Base-by-base conservation (phyloP, 1,140 invertebrate species). In the Ceratina calcarata region DNA sequence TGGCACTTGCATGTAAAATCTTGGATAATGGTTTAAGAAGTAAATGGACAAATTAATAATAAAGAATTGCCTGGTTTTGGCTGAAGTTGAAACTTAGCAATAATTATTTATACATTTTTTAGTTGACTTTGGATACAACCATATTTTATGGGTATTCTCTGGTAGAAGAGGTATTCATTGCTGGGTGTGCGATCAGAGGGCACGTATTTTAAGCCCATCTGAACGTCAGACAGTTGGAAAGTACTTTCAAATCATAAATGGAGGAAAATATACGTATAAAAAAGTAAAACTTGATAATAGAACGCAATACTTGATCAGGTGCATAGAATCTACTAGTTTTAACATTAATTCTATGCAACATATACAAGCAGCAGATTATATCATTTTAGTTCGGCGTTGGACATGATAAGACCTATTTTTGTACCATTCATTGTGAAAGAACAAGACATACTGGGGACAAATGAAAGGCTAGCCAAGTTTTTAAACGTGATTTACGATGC, bases 131-230 rank as follows among this genome's bases (percentile, higher is more conserved):
- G 98, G 97, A 8, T 99, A 97, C 91, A 93, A 97, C 85, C 95
- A 98, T 87, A 94, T 98, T 20, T 91, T 99, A 22, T 99, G 98
- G 98, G 96, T 99, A 13, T 99, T 98, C 93, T 99, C 98, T 83
- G 98, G 99, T 2, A 94, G 99, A 85, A 95, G 99, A 94, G 99
- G 99, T 90, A 95, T 99, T 61, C 99, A 99, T 95, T 99, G 98
- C 91, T 99, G 99, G 99, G 96, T 99, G 3, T 98, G 97, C 89
- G 99, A 99, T 93, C 94, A 96, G 86, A 92, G 93, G 66, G 98
- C 98, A 0, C 93, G 98, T 53, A 94, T 94, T 85, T 92, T 99
- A 10, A 62, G 27, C 20, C 15, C 49, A 0, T 27, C 15, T 18
- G 51, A 81, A 53, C 78, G 88, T 20, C n/a, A 78, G 66, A 96